A percentile compares a stretch with the other conserved stretches of the same genome.
Conservation (phyloP, 2,113 vertebrate species). For the Pleuronectes platessa region DNA sequence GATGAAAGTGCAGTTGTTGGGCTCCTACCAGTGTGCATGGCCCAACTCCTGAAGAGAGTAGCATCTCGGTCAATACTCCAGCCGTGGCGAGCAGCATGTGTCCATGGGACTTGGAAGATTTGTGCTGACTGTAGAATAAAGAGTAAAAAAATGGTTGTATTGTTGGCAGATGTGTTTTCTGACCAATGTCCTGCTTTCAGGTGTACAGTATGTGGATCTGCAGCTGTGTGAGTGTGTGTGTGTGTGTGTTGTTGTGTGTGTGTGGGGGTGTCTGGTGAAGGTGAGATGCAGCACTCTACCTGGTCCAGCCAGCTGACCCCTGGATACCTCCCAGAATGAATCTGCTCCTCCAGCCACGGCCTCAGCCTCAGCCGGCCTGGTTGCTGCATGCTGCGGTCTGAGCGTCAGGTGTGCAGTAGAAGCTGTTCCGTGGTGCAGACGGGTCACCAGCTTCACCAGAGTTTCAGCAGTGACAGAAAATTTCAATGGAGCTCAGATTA, state of each 20-base stretch:
- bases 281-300: constrained; percentile 56
- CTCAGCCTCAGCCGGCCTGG: constrained; percentile 77
- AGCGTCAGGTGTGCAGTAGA: constrained; percentile 11
- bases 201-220: background rate
- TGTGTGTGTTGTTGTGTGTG: background rate
- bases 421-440: background rate
- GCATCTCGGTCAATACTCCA: constrained; percentile 86
- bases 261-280: background rate
- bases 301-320: constrained; percentile 84
- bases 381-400: constrained; percentile 74
- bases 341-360: constrained; percentile 85
- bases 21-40: constrained; percentile 82
- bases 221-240: no score
- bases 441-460: background rate
- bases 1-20: background rate
- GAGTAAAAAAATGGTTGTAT: background rate
- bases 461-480: constrained; percentile 14
- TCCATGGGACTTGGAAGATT: constrained; percentile 87
- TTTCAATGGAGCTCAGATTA: constrained; percentile 32
- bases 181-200: background rate
- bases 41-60: constrained; percentile 86
- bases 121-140: constrained; percentile 64
- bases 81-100: constrained; percentile 84
- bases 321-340: constrained; percentile 81
- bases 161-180: background rate